Evolutionary conservation across 2,797 vertebrate genomes (phyloP).

Genomic region (Schizopygopsis pylzovi): DNA sequence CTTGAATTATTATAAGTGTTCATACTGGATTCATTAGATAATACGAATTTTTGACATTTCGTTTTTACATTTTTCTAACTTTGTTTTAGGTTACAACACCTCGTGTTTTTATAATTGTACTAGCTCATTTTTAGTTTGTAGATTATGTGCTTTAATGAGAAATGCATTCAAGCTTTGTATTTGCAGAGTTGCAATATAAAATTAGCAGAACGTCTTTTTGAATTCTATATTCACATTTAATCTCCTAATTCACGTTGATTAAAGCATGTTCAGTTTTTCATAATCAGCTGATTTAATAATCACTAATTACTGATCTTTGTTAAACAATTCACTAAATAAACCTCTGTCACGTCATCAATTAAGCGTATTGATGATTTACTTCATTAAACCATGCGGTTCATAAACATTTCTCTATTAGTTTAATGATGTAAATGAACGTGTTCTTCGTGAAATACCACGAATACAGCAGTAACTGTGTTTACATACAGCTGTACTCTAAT

Average conservation of each 20-base stretch:
- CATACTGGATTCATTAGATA: not conserved
- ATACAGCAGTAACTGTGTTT: not conserved
- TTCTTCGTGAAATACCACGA: not conserved
- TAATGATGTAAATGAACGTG: no score
- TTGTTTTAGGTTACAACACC: not conserved
- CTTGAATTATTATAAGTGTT: not conserved
- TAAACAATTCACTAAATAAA: conserved; percentile 12
- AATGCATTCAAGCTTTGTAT: not conserved
- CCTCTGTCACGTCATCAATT: not conserved
- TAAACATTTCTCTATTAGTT: no score
- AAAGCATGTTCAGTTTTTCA: not conserved
- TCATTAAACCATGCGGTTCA: not conserved
- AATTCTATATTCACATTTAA: not conserved
- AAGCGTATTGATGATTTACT: not conserved
- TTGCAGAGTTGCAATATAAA: no score
- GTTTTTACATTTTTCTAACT: not conserved
- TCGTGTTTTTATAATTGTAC: not conserved
- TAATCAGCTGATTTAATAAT: conserved; percentile 7
- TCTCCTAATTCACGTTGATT: not conserved
- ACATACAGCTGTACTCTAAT: not conserved
- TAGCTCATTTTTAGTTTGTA: not conserved
- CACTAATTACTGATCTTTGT: not conserved
- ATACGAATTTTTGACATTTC: not conserved
- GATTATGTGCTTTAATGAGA: not conserved
- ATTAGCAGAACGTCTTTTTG: not conserved